phyloP scores from a whole-genome alignment of 2,797 vertebrate species.

The Menidia menidia region DNA sequence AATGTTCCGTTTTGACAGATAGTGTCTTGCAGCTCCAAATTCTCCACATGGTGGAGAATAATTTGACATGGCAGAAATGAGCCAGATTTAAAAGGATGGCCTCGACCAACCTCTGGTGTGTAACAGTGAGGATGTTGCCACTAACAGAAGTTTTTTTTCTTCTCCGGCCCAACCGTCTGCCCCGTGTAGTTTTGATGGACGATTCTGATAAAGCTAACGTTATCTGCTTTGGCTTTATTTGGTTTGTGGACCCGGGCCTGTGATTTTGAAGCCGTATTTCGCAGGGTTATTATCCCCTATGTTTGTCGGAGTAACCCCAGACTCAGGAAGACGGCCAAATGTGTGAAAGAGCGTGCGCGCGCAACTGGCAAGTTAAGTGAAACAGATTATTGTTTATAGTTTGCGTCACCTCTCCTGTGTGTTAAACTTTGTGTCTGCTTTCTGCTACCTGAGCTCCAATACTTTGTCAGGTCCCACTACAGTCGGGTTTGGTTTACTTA shows the following conservation, averaged over 20 bases:
- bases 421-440: conserved; percentile 12
- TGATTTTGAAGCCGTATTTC: conserved; percentile 37
- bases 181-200: conserved; percentile 70
- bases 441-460: conserved; percentile 9
- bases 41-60: no score
- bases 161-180: conserved; percentile 41
- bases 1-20: no score
- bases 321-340: conserved; percentile 29
- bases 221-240: conserved; percentile 73
- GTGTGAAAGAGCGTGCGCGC: background rate
- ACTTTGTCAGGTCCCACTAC: background rate
- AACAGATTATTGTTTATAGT: conserved; percentile 41
- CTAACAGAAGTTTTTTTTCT: conserved; percentile 33
- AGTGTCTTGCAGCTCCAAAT: no score
- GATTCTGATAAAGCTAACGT: conserved; percentile 66
- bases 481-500: background rate
- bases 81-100: conserved; percentile 35
- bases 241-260: conserved; percentile 54
- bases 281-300: conserved; percentile 56
- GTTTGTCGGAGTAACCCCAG: conserved; percentile 53
- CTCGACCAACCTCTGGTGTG: background rate
- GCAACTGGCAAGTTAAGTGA: conserved; percentile 41
- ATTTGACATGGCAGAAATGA: no score
- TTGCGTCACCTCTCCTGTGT: conserved; percentile 20
- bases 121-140: background rate